Base-by-base conservation (phyloP, 2,797 vertebrate species). In the Phrynocephalus vlangalii region DNA sequence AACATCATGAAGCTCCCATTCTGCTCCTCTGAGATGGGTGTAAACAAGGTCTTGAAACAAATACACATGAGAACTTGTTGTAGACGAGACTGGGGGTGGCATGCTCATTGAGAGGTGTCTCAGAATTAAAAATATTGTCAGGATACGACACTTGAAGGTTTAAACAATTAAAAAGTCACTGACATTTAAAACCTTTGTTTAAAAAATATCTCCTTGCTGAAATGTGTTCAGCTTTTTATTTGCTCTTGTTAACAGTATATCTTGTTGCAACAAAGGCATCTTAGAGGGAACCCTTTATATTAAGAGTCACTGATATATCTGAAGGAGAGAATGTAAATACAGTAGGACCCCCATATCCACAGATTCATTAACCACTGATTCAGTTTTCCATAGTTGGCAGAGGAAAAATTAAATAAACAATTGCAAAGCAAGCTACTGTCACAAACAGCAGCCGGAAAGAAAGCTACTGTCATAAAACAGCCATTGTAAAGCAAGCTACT, bases 31-130 rank as follows among this genome's bases (percentile, higher is more conserved):
- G 72, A 71, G 91, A 83, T 79, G 88, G 82, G 81, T 79, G 85
- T 91, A 92, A 44, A 44, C 90, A 92, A 88, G 93, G 92, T 93
- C 93, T 93, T 89, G 86, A 90, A 90, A 87, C 85, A 89, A 92
- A 78, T 90, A 66, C 81, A 75, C 10, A 75, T 76, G 18, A 85
- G 88, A 83, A 93, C 93, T 93, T 93, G 82, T 63, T 90, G 93
- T 92, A 93, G 86, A 84, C 85, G 90, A 89, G 87, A 1, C 0
- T 84, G 60, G 7, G 88, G 89, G 88, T 92, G 82, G 72, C 83
- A 83, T 89, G 92, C 90, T 86, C 81, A 81, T 91, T 79, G 81
- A 89, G 89, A 88, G 60, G 77, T 91, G 80, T 20, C 52, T 85
- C 75, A 80, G 0, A 0, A 82, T 89, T 91, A 44, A 44, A 44